phyloP scores from a whole-genome alignment of 2,888 invertebrate species.

The Cheilosia variabilis region DNA sequence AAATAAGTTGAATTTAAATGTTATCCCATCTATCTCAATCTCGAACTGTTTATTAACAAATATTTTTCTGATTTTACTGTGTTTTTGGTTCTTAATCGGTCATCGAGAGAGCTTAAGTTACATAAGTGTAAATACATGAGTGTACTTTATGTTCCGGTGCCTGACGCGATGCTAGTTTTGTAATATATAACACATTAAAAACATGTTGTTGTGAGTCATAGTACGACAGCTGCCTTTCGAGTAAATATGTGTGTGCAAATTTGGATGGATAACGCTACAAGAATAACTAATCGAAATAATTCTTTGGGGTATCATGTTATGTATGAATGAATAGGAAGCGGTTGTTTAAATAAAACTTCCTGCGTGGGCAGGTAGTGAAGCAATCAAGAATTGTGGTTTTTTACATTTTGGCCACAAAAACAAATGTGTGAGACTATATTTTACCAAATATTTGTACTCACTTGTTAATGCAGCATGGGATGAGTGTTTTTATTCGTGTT shows the following conservation, averaged over 20 bases:
- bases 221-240: constrained; percentile 7
- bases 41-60: constrained; percentile 11
- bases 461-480: too few species aligned
- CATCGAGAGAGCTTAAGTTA: too few species aligned
- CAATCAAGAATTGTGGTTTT: background rate
- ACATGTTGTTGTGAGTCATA: constrained; percentile 27
- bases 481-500: too few species aligned
- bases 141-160: too few species aligned
- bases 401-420: background rate
- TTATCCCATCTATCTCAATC: constrained; percentile 1
- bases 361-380: constrained; percentile 10
- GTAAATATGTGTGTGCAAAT: constrained; percentile 23
- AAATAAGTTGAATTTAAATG: background rate
- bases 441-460: too few species aligned
- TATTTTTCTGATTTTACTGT: too few species aligned
- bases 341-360: constrained; percentile 3
- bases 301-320: constrained; percentile 11
- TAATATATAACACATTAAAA: background rate
- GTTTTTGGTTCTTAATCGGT: too few species aligned
- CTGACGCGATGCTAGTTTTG: too few species aligned
- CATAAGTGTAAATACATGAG: too few species aligned
- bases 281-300: constrained; percentile 38
- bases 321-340: constrained; percentile 21
- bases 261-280: constrained; percentile 16
- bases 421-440: too few species aligned